Evolutionary conservation across 2,888 invertebrate species (phyloP), one percentile per base, ranked within the genome.

Genomic region (Meandrusa payeni): DNA sequence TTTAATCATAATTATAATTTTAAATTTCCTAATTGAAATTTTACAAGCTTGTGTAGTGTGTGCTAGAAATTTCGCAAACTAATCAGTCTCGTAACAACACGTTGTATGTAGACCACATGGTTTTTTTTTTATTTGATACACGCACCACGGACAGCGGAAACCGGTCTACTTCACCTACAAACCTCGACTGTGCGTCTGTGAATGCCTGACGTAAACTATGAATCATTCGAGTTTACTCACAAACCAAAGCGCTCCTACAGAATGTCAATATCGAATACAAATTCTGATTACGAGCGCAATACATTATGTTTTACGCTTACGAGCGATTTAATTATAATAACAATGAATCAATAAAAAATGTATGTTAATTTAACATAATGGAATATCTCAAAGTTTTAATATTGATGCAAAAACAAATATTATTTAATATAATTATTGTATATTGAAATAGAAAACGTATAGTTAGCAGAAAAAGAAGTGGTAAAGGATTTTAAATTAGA

Each of bases 131-230:
- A 11, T 15, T 20, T 7, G 7, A 6, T 19, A 19, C 26, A n/a
- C 9, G 6, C 5, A 11, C 19, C 6, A 27, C 5, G n/a, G 19
- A 3, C 28, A 7, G 23, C 13, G 15, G 23, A 19, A 36, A 42
- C 36, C 31, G 42, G 37, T 37, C 4, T 24, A 24, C 37, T 36
- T 42, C 37, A 37, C 42, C 42, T 37, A 42, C 37, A 42, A 42
- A 29, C 36, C 42, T 34, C 19, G 2, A 28, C 27, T 15, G 3
- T 1, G n/a, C 6, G n/a, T 7, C 20, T n/a, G 26, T 22, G 6
- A 10, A 27, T 26, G 26, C 17, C 12, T 41, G 33, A 40, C 24
- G 40, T 40, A 32, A 40, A 19, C 12, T 10, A 24, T 36, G 31
- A 41, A 5, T 41, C 41, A 41, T 2, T 12, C 6, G n/a, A 9